Evolutionary conservation across 1,140 invertebrate species (phyloP), one percentile per base, ranked within the genome.

Genomic region (Caenorhabditis brenneri): DNA sequence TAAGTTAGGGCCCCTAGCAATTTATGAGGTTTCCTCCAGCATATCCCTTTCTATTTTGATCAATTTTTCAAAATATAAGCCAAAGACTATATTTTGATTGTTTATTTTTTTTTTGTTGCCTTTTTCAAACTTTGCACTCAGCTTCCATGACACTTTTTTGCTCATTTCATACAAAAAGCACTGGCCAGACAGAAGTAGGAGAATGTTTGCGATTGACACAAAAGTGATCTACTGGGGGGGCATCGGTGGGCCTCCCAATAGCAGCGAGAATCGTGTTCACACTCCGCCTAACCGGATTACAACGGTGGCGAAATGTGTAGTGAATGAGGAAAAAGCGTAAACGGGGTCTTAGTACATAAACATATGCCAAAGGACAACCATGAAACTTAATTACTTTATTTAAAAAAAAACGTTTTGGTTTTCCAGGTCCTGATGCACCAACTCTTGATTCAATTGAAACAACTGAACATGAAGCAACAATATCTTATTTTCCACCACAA

Each of bases 401-500:
- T 55, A 22, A 27, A 19, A 55, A 55, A 36, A 31, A n/a, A 31
- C 10, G 36, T 24, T 85, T n/a, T n/a, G n/a, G n/a, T n/a, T n/a
- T 29, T 84, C 24, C 78, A 87, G 86, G 85, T 86, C 86, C 86
- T 12, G 80, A 80, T 31, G 31, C 85, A 1, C 86, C 86, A 27
- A 80, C 53, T 16, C 69, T 87, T 22, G 84, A 86, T 48, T 86
- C 86, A 58, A 83, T 86, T 36, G 80, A 84, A 33, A 84, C 85
- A 12, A 80, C 78, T 19, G 85, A 79, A 36, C 48, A 82, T 39
- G 86, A 87, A 49, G 86, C 86, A n/a, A 86, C 84, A 3, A 86
- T 87, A 31, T 84, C 85, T 4, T 87, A 83, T 39, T 86, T 83
- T 42, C 86, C 86, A 49, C 86, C 86, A 39, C 53, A 83, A 22